Evolutionary conservation across 2,113 vertebrate genomes (phyloP).

Genomic region (Charina bottae): DNA sequence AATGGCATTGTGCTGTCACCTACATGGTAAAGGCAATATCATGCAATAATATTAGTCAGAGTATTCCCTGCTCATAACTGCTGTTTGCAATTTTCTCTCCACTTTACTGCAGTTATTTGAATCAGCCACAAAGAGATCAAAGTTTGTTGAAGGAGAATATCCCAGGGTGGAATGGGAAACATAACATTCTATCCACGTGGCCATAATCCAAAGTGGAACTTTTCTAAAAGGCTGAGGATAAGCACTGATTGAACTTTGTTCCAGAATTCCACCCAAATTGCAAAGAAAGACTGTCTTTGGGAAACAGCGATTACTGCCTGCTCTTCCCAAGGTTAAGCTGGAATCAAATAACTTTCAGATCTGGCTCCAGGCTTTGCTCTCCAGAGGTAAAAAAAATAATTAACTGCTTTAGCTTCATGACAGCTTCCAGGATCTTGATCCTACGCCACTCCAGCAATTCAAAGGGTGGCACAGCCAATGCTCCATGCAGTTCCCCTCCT

Average conservation of each 20-base stretch:
- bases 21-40: constrained; percentile 8
- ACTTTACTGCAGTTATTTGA: constrained; percentile 5
- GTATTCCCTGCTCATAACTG: neutral
- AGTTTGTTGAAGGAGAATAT: neutral
- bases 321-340: constrained; percentile 36
- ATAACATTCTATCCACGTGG: neutral
- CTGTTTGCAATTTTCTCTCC: constrained; percentile 8
- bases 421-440: constrained; percentile 10
- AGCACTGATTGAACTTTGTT: neutral
- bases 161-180: too few relatives aligned
- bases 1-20: constrained; percentile 13
- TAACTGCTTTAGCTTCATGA: constrained; percentile 16
- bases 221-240: neutral
- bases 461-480: constrained; percentile 31
- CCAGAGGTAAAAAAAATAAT: constrained; percentile 36
- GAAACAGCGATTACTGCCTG: neutral
- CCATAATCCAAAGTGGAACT: neutral
- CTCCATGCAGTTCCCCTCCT: constrained; percentile 11
- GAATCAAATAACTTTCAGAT: constrained; percentile 40
- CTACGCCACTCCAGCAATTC: neutral
- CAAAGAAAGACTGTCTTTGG: neutral
- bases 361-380: constrained; percentile 14
- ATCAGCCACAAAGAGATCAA: neutral
- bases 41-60: constrained; percentile 4
- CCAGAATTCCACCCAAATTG: neutral